A percentile compares a stretch with the other conserved stretches of the same genome.
phyloP scores from a whole-genome alignment of 2,797 vertebrate genomes.

The Onychomys leucogaster region DNA sequence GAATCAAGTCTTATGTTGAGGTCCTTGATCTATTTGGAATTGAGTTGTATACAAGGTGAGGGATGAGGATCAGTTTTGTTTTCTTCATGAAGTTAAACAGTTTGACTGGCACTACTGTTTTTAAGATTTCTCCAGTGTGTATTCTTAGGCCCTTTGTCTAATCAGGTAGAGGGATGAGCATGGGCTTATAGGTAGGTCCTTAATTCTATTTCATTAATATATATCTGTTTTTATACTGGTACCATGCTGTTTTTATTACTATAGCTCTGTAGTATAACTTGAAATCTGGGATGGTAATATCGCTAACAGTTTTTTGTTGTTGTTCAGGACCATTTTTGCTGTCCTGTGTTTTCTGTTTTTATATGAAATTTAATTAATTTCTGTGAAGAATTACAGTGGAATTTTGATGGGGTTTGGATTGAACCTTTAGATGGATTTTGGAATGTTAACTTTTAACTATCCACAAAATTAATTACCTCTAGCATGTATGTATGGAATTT shows the following conservation, averaged over 20 bases:
- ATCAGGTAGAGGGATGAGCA: background rate
- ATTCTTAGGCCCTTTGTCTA: background rate
- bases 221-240: background rate
- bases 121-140: background rate
- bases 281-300: background rate
- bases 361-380: background rate
- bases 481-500: background rate
- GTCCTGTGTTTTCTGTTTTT: background rate
- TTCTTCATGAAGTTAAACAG: background rate
- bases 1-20: background rate
- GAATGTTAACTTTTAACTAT: background rate
- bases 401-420: background rate
- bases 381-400: background rate
- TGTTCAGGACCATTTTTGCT: background rate
- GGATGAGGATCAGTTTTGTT: background rate
- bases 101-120: background rate
- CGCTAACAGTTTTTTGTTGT: background rate
- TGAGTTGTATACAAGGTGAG: background rate
- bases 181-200: background rate
- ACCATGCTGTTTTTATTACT: background rate
- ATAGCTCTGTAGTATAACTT: background rate
- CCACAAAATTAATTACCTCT: background rate
- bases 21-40: background rate
- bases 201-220: background rate
- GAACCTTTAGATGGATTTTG: background rate